Percentiles rank a stretch among this genome's conserved stretches.
phyloP scores from a whole-genome alignment of 37 sponge, comb jelly and placozoan genomes.

The Chondrilla cf. caribensis region DNA sequence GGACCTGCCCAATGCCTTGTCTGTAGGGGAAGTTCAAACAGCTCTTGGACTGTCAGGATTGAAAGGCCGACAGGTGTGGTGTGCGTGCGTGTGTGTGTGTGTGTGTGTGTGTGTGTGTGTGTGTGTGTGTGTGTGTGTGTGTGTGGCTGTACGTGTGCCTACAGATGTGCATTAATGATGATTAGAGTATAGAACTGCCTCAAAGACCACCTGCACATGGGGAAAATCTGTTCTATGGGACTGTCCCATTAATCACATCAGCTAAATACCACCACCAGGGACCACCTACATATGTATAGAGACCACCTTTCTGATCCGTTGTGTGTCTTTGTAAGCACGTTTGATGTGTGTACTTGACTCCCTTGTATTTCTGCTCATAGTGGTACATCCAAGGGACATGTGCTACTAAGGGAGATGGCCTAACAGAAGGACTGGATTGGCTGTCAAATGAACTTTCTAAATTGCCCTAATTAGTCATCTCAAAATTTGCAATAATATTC shows the following conservation, averaged over 20 bases:
- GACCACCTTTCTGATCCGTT: too few species aligned
- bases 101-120: slow-evolving; percentile 60
- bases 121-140: slow-evolving; percentile 45
- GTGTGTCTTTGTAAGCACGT: too few species aligned
- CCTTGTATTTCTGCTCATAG: slow-evolving; percentile 28
- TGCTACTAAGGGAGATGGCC: slow-evolving; percentile 88
- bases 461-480: neutral
- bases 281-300: too few species aligned
- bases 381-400: slow-evolving; percentile 96
- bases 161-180: neutral
- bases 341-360: neutral
- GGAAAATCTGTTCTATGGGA: too few species aligned
- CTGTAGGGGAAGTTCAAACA: slow-evolving; percentile 67
- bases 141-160: too few species aligned
- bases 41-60: slow-evolving; percentile 66
- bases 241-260: too few species aligned
- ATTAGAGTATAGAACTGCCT: too few species aligned
- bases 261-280: too few species aligned
- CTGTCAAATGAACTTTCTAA: slow-evolving; percentile 70
- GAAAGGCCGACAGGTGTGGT: slow-evolving; percentile 67
- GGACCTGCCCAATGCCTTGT: slow-evolving; percentile 91
- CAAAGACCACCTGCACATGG: too few species aligned
- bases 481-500: neutral
- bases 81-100: slow-evolving; percentile 35
- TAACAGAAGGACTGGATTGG: slow-evolving; percentile 99